A percentile compares a stretch with the other conserved stretches of the same genome.
Evolutionary conservation across 2,888 invertebrate genomes (phyloP).

Genomic region (Pandemis heparana): DNA sequence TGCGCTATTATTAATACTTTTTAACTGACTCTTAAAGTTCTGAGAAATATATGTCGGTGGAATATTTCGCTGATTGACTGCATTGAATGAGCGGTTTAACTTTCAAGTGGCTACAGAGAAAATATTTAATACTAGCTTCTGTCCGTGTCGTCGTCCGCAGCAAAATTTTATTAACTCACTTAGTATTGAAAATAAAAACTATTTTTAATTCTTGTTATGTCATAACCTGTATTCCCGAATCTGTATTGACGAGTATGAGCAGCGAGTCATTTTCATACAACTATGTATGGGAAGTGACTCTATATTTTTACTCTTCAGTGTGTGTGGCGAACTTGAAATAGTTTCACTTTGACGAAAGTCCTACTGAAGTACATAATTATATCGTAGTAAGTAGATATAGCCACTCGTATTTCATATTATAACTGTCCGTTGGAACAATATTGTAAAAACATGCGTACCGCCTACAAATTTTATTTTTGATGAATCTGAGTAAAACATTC

Average conservation of each 20-base stretch:
- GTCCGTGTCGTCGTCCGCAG: too few species aligned
- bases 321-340: too few species aligned
- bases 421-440: too few species aligned
- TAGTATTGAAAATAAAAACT: background rate
- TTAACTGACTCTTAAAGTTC: conserved; percentile 32
- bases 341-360: background rate
- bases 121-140: conserved; percentile 8
- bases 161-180: background rate
- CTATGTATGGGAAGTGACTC: too few species aligned
- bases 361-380: too few species aligned
- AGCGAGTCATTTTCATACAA: too few species aligned
- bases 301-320: too few species aligned
- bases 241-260: too few species aligned
- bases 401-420: too few species aligned
- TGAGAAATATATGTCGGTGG: conserved; percentile 36
- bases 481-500: background rate
- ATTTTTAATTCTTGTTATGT: background rate
- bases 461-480: background rate
- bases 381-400: background rate
- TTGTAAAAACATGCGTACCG: too few species aligned
- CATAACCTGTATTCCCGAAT: background rate
- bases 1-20: conserved; percentile 39
- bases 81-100: conserved; percentile 22
- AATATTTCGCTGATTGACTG: conserved; percentile 41
- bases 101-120: conserved; percentile 36